Conservation (phyloP, 2,888 invertebrate genomes). For the Dyspetes luteomarginatus region DNA sequence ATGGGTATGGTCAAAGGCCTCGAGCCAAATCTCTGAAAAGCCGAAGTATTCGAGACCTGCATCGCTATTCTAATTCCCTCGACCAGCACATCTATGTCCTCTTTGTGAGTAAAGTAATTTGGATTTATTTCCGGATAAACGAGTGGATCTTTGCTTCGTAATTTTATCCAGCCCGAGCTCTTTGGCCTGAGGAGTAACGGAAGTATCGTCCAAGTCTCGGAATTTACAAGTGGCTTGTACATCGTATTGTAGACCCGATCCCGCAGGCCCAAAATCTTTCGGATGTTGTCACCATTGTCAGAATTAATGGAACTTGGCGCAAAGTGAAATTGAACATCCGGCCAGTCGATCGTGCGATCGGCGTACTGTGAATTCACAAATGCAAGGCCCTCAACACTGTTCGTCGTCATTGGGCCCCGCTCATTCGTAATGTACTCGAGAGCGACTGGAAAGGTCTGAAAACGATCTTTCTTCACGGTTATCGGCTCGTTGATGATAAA, state of each 20-base stretch:
- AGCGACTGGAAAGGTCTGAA: slow-evolving; percentile 90
- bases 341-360: slow-evolving; percentile 90
- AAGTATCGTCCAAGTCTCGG: slow-evolving; percentile 93
- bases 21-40: slow-evolving; percentile 92
- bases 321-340: slow-evolving; percentile 95
- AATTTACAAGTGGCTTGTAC: slow-evolving; percentile 91
- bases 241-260: slow-evolving; percentile 93
- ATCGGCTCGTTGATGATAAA: slow-evolving; percentile 92
- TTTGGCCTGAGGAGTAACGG: slow-evolving; percentile 93
- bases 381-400: slow-evolving; percentile 93
- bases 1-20: slow-evolving; percentile 91
- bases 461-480: slow-evolving; percentile 90
- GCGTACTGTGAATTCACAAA: slow-evolving; percentile 95
- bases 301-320: slow-evolving; percentile 93
- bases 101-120: slow-evolving; percentile 94
- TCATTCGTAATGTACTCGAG: slow-evolving; percentile 93
- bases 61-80: slow-evolving; percentile 94
- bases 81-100: slow-evolving; percentile 91
- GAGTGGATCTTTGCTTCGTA: slow-evolving; percentile 92
- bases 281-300: slow-evolving; percentile 92
- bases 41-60: slow-evolving; percentile 90
- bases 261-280: slow-evolving; percentile 89
- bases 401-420: slow-evolving; percentile 92
- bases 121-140: slow-evolving; percentile 94
- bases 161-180: slow-evolving; percentile 93